These are phyloP conservation scores for Xenops minutus DNA, from an alignment of 2,797 vertebrate genomes.

Conservation along the genomic window DNA sequence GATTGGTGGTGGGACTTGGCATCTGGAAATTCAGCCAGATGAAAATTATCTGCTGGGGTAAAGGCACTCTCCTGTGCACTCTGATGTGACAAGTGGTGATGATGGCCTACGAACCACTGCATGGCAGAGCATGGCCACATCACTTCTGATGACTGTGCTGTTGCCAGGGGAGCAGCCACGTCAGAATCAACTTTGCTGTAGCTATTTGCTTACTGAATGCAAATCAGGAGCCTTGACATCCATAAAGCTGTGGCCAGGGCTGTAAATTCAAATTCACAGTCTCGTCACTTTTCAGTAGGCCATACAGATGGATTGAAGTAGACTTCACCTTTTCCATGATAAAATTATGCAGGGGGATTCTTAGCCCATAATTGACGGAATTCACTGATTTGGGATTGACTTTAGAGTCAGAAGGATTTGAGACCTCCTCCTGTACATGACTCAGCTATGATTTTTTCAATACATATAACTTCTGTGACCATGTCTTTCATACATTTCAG, in stretches of 20 bases:
- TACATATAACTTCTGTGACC: neutral
- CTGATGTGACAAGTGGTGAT: neutral
- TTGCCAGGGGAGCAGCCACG: neutral
- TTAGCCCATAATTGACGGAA: neutral
- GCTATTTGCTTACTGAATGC: neutral
- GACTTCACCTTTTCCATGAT: neutral
- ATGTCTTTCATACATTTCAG: neutral
- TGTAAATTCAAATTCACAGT: neutral
- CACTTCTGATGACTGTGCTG: fast-evolving
- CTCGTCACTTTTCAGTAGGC: neutral
- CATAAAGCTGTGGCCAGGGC: neutral
- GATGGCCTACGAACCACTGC: neutral
- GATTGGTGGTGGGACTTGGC: neutral
- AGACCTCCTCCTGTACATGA: neutral
- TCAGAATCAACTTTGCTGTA: neutral
- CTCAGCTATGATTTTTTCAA: neutral
- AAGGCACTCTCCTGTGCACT: neutral
- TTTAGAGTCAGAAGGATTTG: neutral
- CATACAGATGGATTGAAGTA: neutral
- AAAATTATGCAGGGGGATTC: neutral
- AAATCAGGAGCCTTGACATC: neutral
- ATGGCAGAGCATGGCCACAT: fast-evolving
- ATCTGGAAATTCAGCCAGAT: neutral
- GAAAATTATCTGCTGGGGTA: neutral
- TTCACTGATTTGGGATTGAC: neutral